A percentile compares a stretch with the other conserved stretches of the same genome.
Conservation (phyloP, 2,113 vertebrate genomes). For the Silurus glanis region DNA sequence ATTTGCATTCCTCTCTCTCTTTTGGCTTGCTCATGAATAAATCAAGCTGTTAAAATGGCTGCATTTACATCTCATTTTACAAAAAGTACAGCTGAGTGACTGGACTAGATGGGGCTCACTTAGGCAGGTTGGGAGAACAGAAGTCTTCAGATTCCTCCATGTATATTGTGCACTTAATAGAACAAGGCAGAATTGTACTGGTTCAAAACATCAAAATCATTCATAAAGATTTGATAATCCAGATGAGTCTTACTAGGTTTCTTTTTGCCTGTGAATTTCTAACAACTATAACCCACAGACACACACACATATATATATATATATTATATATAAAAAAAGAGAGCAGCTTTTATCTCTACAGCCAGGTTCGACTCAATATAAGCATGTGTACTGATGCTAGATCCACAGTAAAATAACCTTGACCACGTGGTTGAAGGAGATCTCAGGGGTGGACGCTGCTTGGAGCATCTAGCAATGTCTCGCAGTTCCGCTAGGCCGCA, state of each 20-base stretch:
- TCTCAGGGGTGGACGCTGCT: conserved; percentile 46
- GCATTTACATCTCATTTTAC: conserved; percentile 72
- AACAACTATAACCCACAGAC: conserved; percentile 1
- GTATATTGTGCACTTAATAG: conserved; percentile 4
- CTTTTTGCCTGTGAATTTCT: not conserved
- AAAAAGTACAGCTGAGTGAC: conserved; percentile 50
- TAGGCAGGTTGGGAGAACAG: conserved; percentile 41
- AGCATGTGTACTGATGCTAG: conserved; percentile 51
- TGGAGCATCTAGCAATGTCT: conserved; percentile 70
- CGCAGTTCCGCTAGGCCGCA: conserved; percentile 82
- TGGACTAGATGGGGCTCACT: conserved; percentile 41
- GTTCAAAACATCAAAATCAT: conserved; percentile 4
- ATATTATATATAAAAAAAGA: not conserved
- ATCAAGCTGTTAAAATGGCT: conserved; percentile 61
- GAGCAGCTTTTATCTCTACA: conserved; percentile 34
- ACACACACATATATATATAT: no score
- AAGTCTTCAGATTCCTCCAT: conserved; percentile 26
- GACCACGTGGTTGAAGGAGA: conserved; percentile 48
- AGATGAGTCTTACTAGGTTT: not conserved
- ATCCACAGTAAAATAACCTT: conserved; percentile 52
- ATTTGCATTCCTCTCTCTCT: conserved; percentile 67
- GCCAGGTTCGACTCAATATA: conserved; percentile 46
- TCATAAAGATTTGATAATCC: conserved; percentile 13
- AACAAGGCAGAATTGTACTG: not conserved
- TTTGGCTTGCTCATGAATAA: conserved; percentile 68